Evolutionary conservation across 2,797 vertebrate genomes (phyloP), one percentile per base, ranked within the genome.

Genomic region (Gastrophryne carolinensis): DNA sequence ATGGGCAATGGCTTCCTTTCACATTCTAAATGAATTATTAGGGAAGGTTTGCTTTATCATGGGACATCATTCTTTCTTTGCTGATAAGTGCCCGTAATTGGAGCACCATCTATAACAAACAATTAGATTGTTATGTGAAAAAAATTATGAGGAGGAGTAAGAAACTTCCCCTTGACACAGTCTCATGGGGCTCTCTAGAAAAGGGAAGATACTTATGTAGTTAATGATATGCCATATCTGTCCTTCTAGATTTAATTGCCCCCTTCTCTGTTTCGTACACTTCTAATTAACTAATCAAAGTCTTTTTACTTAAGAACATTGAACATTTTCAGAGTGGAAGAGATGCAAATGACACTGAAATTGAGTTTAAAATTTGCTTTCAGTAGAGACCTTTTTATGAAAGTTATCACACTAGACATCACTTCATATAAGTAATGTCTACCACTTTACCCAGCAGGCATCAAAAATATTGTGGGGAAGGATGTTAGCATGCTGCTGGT

Each of bases 171-270:
- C 54, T 65, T 65, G 52, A 72, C 58, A 49, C 21, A 4, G 67
- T 26, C 67, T 72, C 75, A n/a, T 1, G 67, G 30, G 75, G 29
- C 60, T 35, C 58, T 56, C 21, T 30, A 44, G 19, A 71, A 63
- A 57, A 77, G 49, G 5, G 47, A 65, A 30, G 35, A 47, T 56
- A n/a, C 30, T 65, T 65, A n/a, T 63, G 15, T 49, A 35, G 66
- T 54, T 77, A 76, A 70, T 77, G 72, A 47, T 65, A 71, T 78
- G 75, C 29, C 39, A 52, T 64, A 63, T 64, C 60, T 57, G 23
- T 72, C 44, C 52, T 72, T 78, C 58, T 44, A 34, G 49, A 30
- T 56, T 52, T 78, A 78, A 78, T 78, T 78, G 67, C 67, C 60
- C 64, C 32, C 65, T 65, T 27, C 17, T 47, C 30, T 65, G 75